Base-by-base conservation (phyloP, 2,113 vertebrate genomes). In the Oncorhynchus clarkii region DNA sequence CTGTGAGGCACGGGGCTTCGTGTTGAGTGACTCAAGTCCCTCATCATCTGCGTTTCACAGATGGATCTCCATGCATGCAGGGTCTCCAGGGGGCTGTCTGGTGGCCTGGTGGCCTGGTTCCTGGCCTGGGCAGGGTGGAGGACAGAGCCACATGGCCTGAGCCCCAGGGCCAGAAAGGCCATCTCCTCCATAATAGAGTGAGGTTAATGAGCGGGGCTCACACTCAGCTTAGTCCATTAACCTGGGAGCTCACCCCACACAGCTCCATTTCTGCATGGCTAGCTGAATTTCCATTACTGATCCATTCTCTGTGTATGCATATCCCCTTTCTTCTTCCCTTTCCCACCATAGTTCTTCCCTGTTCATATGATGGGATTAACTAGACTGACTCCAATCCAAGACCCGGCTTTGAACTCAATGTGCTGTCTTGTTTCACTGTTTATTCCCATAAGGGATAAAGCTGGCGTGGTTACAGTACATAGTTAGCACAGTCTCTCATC, bases 21-120 rank as follows among this genome's bases (percentile, higher is more conserved):
- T 77, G 82, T 80, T 79, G 87, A 84, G 86, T 84, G 49, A 92
- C 87, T 88, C 87, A 80, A 85, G 82, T 85, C 86, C 87, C 82
- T 84, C 82, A 74, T 90, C 89, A 89, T 89, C 88, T 89, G 91
- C 82, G 84, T 82, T 77, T 75, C 85, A 75, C 90, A 91, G 87
- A 90, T 87, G 87, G 87, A 86, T 82, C 59, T 22, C 6, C 8
- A 9, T 7, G 54, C 13, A 74, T 27, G 77, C 22, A 20, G 79
- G 81, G 76, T 78, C 78, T 82, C 82, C 72, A 49, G 71, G 65
- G 83, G 79, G 71, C 77, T 80, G 83, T 84, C 75, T 87, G 77
- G 77, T 87, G 84, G 76, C 78, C 13, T 20, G 71, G 74, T 75
- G 74, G 66, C 29, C 31, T 71, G 73, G 72, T 22, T 34, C 4